Evolutionary conservation across 2,888 invertebrate genomes (phyloP).

Genomic region (Eupeodes latifasciatus): DNA sequence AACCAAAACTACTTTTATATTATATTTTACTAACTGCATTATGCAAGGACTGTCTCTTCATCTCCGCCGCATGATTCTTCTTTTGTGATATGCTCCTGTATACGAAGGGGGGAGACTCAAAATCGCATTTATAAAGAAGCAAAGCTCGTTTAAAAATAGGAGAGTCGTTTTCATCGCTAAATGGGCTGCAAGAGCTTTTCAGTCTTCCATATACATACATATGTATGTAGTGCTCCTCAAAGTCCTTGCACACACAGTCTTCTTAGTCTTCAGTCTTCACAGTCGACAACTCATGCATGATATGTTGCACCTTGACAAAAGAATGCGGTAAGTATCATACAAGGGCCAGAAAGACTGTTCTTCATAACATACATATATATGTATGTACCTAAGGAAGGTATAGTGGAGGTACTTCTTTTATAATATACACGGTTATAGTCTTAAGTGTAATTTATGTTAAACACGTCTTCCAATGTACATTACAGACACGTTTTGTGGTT

Average conservation of each 20-base stretch:
- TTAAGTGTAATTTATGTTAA: conserved; percentile 77
- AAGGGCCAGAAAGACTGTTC: conserved; percentile 22
- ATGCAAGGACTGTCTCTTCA: conserved; percentile 60
- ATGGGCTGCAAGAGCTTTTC: conserved; percentile 56
- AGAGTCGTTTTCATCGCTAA: conserved; percentile 56
- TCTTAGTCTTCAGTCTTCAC: not conserved
- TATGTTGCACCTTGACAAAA: conserved; percentile 71
- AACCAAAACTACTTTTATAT: conserved; percentile 29
- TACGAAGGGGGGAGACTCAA: conserved; percentile 15
- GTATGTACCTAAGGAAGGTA: too few species aligned
- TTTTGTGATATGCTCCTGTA: too few species aligned
- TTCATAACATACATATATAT: not conserved
- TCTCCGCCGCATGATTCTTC: conserved; percentile 11
- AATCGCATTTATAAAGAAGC: conserved; percentile 70
- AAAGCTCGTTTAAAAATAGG: conserved; percentile 60
- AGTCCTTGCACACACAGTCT: too few species aligned
- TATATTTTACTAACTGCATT: conserved; percentile 58
- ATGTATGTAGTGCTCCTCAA: conserved; percentile 15
- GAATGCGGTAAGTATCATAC: conserved; percentile 35
- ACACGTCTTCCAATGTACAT: conserved; percentile 77
- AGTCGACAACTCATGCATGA: conserved; percentile 70
- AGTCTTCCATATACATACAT: not conserved
- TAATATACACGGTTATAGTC: conserved; percentile 55
- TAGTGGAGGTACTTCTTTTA: not conserved
- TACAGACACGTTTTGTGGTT: conserved; percentile 77